Evolutionary conservation across 2,797 vertebrate species (phyloP).

Genomic region (Spinus olivaceus): DNA sequence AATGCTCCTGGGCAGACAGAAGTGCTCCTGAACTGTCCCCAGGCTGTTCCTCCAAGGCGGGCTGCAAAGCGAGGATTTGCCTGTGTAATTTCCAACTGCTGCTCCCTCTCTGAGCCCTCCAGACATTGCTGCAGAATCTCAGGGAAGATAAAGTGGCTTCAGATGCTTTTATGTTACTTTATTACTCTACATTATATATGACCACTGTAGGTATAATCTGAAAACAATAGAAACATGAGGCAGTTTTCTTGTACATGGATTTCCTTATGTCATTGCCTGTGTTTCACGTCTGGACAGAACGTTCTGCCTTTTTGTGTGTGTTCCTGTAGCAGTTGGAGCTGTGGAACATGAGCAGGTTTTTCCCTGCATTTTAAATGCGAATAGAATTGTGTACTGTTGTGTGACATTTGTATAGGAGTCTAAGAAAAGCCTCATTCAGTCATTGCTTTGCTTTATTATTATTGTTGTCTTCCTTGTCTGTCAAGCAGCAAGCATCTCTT

Average conservation of each 20-base stretch:
- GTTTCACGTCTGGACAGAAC: background rate
- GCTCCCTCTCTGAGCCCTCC: background rate
- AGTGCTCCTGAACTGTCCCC: conserved; percentile 6
- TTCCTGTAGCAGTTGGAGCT: conserved; percentile 16
- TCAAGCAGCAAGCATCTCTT: background rate
- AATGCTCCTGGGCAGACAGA: background rate
- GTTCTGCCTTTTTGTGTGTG: background rate
- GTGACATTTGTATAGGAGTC: conserved; percentile 4
- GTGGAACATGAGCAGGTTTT: background rate
- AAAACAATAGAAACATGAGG: background rate
- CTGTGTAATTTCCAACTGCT: background rate
- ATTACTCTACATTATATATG: background rate
- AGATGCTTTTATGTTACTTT: background rate
- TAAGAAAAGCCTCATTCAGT: background rate
- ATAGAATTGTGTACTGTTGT: background rate
- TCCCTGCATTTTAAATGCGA: conserved; percentile 15
- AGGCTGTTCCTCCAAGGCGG: background rate
- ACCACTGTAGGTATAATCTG: background rate
- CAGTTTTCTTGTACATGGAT: background rate
- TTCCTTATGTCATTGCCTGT: background rate
- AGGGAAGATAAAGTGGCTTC: background rate
- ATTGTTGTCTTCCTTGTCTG: background rate
- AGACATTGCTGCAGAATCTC: background rate
- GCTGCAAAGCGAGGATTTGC: background rate
- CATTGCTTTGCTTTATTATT: conserved; percentile 3